Base-by-base conservation (phyloP, 1,140 invertebrate species). In the Odontomachus brunneus region DNA sequence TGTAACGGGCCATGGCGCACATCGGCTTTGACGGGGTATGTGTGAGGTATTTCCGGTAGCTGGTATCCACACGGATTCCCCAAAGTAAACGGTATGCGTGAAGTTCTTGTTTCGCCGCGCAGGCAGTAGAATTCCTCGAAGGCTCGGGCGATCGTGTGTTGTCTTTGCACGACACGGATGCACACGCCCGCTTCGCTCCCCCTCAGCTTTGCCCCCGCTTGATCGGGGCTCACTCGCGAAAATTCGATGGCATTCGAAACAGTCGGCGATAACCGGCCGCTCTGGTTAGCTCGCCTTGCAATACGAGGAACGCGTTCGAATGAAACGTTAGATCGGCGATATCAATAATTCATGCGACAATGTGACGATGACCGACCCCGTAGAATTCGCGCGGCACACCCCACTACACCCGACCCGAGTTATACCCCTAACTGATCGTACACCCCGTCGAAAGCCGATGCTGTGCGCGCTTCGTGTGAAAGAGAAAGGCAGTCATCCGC, bases 71-170 rank as follows among this genome's bases (percentile, higher is more conserved):
- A 74, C 62, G 86, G 86, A 83, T 88, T 88, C 86, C 80, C 87
- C 84, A 88, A 88, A 88, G 88, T 88, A 88, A 88, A 73, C 78
- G 78, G 86, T 88, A 88, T 88, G 87, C 87, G 86, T 88, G 84
- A 88, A 88, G 86, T 88, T 88, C 83, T 88, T 88, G 86, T 88
- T 88, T 85, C 71, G 76, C 67, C 80, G 63, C 74, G 72, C 86
- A 74, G 80, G 57, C 84, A 85, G 69, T 66, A 82, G 84, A 83
- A 88, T 88, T 88, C 80, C 87, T 83, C 84, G 84, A 85, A 71
- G 69, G 73, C 17, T 49, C 76, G 53, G 38, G 62, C 78, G 49
- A 84, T 75, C 85, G 86, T 80, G 83, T 84, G 84, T 67, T 83
- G 76, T 86, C 83, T 88, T 87, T 87, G 78, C 83, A 85, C 72